A percentile compares a stretch with the other conserved stretches of the same genome.
Conservation (phyloP, 2,113 vertebrate genomes). For the Electrona antarctica region DNA sequence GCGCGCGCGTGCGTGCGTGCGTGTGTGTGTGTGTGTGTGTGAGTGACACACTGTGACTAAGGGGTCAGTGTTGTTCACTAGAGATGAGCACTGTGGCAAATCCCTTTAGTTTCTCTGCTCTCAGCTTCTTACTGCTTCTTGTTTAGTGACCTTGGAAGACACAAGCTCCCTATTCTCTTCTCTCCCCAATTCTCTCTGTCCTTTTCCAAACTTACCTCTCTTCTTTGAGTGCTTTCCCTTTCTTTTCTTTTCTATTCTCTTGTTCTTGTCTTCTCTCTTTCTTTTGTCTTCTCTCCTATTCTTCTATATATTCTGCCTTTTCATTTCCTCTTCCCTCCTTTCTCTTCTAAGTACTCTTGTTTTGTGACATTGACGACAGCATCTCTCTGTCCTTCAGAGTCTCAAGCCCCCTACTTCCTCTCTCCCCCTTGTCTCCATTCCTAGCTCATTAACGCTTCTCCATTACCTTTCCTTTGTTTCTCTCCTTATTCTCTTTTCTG, state of each 20-base stretch:
- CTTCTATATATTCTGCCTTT: neutral
- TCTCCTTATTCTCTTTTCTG: conserved; percentile 7
- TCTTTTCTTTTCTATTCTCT: neutral
- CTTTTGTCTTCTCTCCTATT: conserved; percentile 12
- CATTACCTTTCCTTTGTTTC: conserved; percentile 24
- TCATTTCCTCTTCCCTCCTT: neutral
- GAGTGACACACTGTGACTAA: conserved; percentile 73
- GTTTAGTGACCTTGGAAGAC: conserved; percentile 52
- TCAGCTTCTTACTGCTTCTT: conserved; percentile 49
- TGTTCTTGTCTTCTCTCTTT: neutral
- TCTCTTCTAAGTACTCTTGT: neutral
- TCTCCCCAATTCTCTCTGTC: conserved; percentile 8
- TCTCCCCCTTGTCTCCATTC: conserved; percentile 22
- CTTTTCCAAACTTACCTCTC: conserved; percentile 9
- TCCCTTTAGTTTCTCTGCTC: conserved; percentile 69
- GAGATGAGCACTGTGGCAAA: conserved; percentile 59
- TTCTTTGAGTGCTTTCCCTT: neutral
- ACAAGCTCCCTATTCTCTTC: neutral
- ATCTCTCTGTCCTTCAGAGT: conserved; percentile 40
- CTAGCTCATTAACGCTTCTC: conserved; percentile 5
- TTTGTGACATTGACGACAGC: conserved; percentile 30
- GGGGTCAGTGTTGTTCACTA: conserved; percentile 66
- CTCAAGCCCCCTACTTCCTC: neutral
- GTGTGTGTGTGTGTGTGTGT: conserved; percentile 42
- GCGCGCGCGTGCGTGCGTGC: conserved; percentile 10